Evolutionary conservation across 2,113 vertebrate species (phyloP), one percentile per base, ranked within the genome.

Genomic region (Ceratotherium simum): DNA sequence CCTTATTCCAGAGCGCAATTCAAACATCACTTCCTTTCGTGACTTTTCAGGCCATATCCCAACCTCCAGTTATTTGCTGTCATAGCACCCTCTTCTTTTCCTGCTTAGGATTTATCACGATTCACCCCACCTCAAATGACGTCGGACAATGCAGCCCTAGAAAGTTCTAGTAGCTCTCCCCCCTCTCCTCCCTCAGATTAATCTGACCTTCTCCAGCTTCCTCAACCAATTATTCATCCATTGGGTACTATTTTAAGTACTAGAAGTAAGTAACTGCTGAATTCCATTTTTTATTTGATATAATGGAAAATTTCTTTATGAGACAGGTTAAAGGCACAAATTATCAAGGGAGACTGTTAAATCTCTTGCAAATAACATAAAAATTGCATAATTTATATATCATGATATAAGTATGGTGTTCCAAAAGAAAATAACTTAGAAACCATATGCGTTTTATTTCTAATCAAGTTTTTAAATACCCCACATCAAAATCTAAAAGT

Each of bases 381-480:
- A 79, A 58, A 76, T 76, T 18, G 21, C 82, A 46, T 29, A 21
- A 60, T 60, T 31, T 89, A 39, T 42, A 48, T 72, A 58, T 83
- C 48, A 46, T 80, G 29, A 89, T 48, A 23, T 78, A 56, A 79
- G 36, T 39, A 46, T 48, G 13, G 1, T 79, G 5, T 69, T 92
- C 70, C 69, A 72, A 86, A 91, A 60, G 16, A 93, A 91, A 96
- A 81, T 94, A 58, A 93, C 8, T 70, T 86, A 60, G 67, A 78
- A 72, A 90, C 64, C 10, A 13, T 4, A 62, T 21, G 33, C 4
- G 75, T 91, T 97, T 92, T 36, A n/a, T 90, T 62, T 82, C 78
- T 65, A 85, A 51, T 65, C n/a, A 51, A 51, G n/a, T 90, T 58
- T 83, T 65, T 51, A 33, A 58, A 80, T 75, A 9, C 11, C 31